Evolutionary conservation across 2,888 invertebrate genomes (phyloP), one percentile per base, ranked within the genome.

Genomic region (Dasysyrphus albostriatus): DNA sequence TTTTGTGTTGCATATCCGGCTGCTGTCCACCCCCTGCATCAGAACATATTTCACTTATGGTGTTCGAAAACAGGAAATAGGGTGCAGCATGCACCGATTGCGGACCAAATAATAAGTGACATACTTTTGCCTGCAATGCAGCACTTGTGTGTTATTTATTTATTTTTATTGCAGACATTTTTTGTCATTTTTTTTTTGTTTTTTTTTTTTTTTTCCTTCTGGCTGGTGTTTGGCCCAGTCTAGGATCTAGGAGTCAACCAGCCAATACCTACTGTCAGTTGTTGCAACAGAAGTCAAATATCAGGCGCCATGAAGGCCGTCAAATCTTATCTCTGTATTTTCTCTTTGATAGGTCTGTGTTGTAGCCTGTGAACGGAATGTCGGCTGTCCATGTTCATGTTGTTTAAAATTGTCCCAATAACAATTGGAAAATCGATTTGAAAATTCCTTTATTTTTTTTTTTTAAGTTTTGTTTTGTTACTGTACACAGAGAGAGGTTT

Each of bases 51-150:
- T 72, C 70, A 75, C 65, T 69, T 59, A 16, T 34, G 51, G 54
- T 59, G 19, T 37, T 84, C 72, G 76, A 67, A 59, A 54, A 67
- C 72, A 54, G 81, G 76, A 80, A 84, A 80, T 76, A 59, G 47
- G 67, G 44, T 67, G 54, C 72, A 80, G 44, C 56, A 63, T 70
- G 79, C 79, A 75, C 49, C 63, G 78, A 58, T 54, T 63, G 74
- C 47, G 74, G 44, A 70, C 65, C 49, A 61, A 63, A 83, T 56
- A 70, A 84, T 76, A 81, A 84, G 80, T 84, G 84, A 72, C 80
- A 75, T 81, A 81, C 84, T 76, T 81, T 72, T 58, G 51, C 54
- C 76, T 59, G 84, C 81, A 84, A 67, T 84, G 84, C 84, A 84
- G 76, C 69, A 69, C 39, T 72, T 67, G 65, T 51, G 39, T 59